A percentile compares a stretch with the other conserved stretches of the same genome.
These are phyloP conservation scores for Calameuta idolon DNA, from an alignment of 2,888 invertebrate genomes.

Conservation along the genomic window DNA sequence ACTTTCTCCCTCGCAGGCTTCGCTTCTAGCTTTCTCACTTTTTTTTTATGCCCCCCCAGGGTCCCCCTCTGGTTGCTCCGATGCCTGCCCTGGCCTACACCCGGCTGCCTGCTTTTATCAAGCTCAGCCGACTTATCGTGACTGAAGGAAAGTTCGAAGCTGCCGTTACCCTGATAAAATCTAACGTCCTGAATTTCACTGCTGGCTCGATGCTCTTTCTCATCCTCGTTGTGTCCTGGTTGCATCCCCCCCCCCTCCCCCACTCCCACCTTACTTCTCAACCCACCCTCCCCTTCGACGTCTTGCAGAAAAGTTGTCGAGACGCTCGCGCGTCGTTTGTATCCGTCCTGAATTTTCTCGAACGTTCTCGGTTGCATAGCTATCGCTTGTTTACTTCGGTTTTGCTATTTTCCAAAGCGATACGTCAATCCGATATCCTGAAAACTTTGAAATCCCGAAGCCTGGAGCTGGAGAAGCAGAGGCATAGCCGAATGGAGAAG, in stretches of 20 bases:
- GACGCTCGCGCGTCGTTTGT: background rate
- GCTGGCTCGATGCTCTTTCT: background rate
- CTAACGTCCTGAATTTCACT: constrained; percentile 26
- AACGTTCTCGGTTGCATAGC: constrained; percentile 38
- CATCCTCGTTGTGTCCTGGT: background rate
- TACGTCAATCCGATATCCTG: constrained; percentile 62
- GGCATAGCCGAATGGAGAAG: background rate
- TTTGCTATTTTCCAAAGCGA: constrained; percentile 56
- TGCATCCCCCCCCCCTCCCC: background rate
- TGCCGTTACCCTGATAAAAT: constrained; percentile 25
- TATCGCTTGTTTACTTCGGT: constrained; percentile 62
- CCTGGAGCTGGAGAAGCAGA: background rate
- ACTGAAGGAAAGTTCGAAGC: constrained; percentile 43
- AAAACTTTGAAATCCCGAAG: constrained; percentile 46
- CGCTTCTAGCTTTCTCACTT: background rate
- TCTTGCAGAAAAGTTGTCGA: constrained; percentile 6
- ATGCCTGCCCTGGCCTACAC: background rate
- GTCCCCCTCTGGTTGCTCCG: background rate
- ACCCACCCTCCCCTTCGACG: constrained; percentile 8
- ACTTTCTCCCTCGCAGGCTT: background rate
- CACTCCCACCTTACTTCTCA: background rate
- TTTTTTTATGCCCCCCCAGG: background rate
- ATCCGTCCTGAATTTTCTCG: background rate
- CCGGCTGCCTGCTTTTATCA: constrained; percentile 16
- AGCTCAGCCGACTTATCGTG: constrained; percentile 45